Percentiles rank a stretch among this genome's conserved stretches.
These are phyloP conservation scores for Argopecten irradians DNA, from an alignment of 1,140 invertebrate species.

Conservation along the genomic window DNA sequence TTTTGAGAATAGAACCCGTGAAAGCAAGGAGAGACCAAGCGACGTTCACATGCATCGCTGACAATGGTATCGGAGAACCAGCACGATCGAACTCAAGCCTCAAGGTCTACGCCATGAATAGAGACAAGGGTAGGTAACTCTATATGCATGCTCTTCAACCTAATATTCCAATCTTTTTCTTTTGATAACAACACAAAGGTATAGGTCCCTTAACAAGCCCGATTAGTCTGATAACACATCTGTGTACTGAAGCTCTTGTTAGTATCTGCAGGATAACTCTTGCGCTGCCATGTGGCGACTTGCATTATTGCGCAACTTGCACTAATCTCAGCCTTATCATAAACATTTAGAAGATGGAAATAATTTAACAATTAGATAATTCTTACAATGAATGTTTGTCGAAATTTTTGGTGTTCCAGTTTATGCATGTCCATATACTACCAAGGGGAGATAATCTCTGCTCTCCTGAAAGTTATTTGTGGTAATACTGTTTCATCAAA, in stretches of 20 bases:
- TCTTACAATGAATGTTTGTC: background rate
- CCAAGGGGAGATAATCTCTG: background rate
- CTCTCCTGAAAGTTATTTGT: too few relatives aligned
- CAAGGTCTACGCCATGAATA: slow-evolving; percentile 82
- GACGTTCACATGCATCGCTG: slow-evolving; percentile 68
- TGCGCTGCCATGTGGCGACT: background rate
- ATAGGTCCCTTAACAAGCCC: background rate
- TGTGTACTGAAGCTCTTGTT: background rate
- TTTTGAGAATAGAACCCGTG: slow-evolving; percentile 95
- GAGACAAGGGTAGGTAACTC: slow-evolving; percentile 26
- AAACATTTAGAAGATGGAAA: background rate
- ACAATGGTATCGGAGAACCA: slow-evolving; percentile 82
- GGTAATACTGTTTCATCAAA: too few relatives aligned
- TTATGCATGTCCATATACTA: background rate
- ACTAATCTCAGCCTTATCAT: background rate
- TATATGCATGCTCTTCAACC: background rate
- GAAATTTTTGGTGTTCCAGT: background rate
- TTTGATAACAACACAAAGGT: background rate
- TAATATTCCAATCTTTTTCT: background rate
- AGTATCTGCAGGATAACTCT: background rate
- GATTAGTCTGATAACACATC: background rate
- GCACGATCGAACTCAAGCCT: slow-evolving; percentile 91
- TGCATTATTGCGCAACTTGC: background rate
- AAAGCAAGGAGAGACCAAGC: slow-evolving; percentile 85
- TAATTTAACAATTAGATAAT: background rate